Percentiles rank a stretch among this genome's conserved stretches.
These are phyloP conservation scores for Tarsius wallacei DNA, from an alignment of 2,797 vertebrate genomes.

Conservation along the genomic window DNA sequence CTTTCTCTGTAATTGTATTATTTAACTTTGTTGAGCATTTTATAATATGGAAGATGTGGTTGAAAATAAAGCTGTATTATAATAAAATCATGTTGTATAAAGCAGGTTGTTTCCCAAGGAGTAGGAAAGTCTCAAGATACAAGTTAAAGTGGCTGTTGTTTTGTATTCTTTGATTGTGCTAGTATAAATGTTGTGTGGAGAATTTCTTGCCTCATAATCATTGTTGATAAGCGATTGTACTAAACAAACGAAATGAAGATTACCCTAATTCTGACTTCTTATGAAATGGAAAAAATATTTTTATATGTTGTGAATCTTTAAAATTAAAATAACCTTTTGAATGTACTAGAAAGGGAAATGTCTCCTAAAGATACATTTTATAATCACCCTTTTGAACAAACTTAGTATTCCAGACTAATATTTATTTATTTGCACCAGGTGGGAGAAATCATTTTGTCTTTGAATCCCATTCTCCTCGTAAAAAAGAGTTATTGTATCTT, in stretches of 20 bases:
- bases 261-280: slow-evolving; percentile 52
- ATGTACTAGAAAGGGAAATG: slow-evolving; percentile 58
- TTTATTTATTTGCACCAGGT: slow-evolving; percentile 59
- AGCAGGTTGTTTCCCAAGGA: slow-evolving; percentile 76
- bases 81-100: slow-evolving; percentile 74
- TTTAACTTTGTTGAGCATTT: slow-evolving; percentile 82
- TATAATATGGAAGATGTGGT: slow-evolving; percentile 75
- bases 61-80: slow-evolving; percentile 80
- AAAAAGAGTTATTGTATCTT: slow-evolving; percentile 53
- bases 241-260: slow-evolving; percentile 42
- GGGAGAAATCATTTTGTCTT: slow-evolving; percentile 62
- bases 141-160: slow-evolving; percentile 65
- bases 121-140: slow-evolving; percentile 46
- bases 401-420: slow-evolving; percentile 40
- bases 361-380: slow-evolving; percentile 26
- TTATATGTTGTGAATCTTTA: slow-evolving; percentile 33
- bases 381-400: slow-evolving; percentile 50
- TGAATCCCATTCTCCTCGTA: slow-evolving; percentile 57
- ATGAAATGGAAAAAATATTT: slow-evolving; percentile 38
- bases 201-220: slow-evolving; percentile 38
- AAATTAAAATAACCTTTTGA: slow-evolving; percentile 49
- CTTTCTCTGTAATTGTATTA: slow-evolving; percentile 81
- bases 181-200: slow-evolving; percentile 15
- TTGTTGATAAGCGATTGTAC: slow-evolving; percentile 26
- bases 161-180: slow-evolving; percentile 49